phyloP scores from a whole-genome alignment of 2,113 vertebrate species.

The Verasper variegatus region DNA sequence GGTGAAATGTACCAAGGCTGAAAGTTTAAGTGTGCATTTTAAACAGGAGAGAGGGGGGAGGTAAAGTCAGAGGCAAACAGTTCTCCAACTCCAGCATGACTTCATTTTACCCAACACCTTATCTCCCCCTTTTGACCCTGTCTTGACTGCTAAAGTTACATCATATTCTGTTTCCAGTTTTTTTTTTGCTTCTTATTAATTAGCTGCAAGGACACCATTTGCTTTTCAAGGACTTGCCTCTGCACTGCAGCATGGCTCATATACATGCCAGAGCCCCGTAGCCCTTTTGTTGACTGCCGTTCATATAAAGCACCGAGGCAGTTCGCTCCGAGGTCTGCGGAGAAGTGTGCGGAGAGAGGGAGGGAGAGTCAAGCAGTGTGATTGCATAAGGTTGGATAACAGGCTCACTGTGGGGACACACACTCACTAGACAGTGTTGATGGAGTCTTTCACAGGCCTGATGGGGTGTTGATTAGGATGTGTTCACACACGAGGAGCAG shows the following conservation, averaged over 20 bases:
- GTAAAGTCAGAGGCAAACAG: no score
- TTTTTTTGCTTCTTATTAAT: conserved; percentile 39
- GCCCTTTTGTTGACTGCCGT: conserved; percentile 33
- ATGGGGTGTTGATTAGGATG: conserved; percentile 77
- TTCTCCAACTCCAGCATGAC: not conserved
- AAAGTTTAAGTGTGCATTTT: conserved; percentile 73
- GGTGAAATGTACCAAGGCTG: conserved; percentile 63
- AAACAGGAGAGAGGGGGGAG: no score
- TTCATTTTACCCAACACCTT: conserved; percentile 30
- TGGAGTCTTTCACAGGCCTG: conserved; percentile 77
- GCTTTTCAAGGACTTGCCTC: conserved; percentile 53
- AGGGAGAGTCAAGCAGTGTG: conserved; percentile 42
- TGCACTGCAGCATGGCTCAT: conserved; percentile 45
- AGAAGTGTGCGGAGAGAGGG: conserved; percentile 28
- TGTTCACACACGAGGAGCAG: conserved; percentile 62
- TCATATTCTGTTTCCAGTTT: conserved; percentile 20
- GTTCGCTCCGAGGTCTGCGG: conserved; percentile 26
- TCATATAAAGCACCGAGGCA: conserved; percentile 35
- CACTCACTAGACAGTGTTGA: conserved; percentile 71
- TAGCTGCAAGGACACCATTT: conserved; percentile 45
- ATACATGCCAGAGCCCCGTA: conserved; percentile 37
- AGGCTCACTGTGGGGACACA: conserved; percentile 64
- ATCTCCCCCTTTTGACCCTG: conserved; percentile 23
- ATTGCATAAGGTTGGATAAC: conserved; percentile 71
- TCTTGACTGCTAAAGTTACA: conserved; percentile 29